Conservation (phyloP, 1,140 invertebrate species). For the Ectropis grisescens region DNA sequence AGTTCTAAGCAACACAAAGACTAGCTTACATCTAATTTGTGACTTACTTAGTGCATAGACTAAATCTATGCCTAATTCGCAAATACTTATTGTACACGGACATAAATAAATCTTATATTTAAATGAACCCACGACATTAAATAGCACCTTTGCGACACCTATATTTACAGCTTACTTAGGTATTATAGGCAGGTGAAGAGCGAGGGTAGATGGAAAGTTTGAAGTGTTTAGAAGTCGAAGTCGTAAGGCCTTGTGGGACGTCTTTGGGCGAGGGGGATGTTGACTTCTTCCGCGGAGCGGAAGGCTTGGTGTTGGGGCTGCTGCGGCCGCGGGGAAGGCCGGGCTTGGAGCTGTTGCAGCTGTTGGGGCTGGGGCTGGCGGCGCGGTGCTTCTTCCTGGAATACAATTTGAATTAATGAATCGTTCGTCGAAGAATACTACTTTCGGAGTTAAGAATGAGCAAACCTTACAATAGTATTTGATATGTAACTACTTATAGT, state of each 20-base stretch:
- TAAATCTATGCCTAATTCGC: no score
- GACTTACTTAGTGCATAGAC: slow-evolving; percentile 53
- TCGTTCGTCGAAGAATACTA: no score
- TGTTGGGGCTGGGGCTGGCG: slow-evolving; percentile 15
- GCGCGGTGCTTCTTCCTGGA: slow-evolving; percentile 34
- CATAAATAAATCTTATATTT: no score
- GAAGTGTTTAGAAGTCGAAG: slow-evolving; percentile 51
- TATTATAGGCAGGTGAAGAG: no score
- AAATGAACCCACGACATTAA: no score
- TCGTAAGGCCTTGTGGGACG: slow-evolving; percentile 62
- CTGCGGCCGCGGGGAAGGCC: slow-evolving; percentile 39
- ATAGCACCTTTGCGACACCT: no score
- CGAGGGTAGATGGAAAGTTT: slow-evolving; percentile 1
- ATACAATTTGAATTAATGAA: slow-evolving; percentile 1
- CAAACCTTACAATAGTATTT: no score
- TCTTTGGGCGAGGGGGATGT: slow-evolving; percentile 85
- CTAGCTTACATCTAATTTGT: slow-evolving; percentile 68
- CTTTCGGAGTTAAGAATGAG: no score
- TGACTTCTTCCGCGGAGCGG: slow-evolving; percentile 86
- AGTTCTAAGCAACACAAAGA: slow-evolving; percentile 35
- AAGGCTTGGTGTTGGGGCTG: slow-evolving; percentile 75
- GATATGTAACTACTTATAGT: no score
- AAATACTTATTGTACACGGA: slow-evolving; percentile 46
- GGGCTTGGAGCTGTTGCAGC: slow-evolving; percentile 24
- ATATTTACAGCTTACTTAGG: no score